Evolutionary conservation across 2,797 vertebrate species (phyloP).

Genomic region (Eutrigla gurnardus): DNA sequence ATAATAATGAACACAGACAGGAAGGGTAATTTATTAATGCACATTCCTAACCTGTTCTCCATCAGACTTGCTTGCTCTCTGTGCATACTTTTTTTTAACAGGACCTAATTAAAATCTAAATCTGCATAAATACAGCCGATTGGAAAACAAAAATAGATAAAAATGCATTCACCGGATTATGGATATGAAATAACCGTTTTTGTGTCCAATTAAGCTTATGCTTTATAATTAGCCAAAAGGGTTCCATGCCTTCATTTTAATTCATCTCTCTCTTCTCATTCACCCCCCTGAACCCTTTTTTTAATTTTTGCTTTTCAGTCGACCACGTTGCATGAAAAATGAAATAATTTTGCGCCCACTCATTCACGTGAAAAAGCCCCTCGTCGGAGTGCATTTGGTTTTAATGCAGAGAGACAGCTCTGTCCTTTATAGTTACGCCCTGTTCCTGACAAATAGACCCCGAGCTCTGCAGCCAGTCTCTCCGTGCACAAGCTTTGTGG

Average conservation of each 20-base stretch:
- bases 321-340: constrained; percentile 70
- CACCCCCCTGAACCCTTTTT: constrained; percentile 37
- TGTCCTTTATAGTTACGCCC: constrained; percentile 72
- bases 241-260: constrained; percentile 62
- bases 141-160: constrained; percentile 57
- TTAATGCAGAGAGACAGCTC: constrained; percentile 79
- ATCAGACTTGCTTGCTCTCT: constrained; percentile 61
- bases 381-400: constrained; percentile 67
- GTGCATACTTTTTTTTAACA: constrained; percentile 69
- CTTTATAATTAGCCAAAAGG: constrained; percentile 79
- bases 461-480: constrained; percentile 35
- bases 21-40: constrained; percentile 77
- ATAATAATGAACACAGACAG: constrained; percentile 70
- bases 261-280: constrained; percentile 23
- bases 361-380: constrained; percentile 74
- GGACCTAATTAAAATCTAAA: constrained; percentile 80
- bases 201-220: constrained; percentile 81
- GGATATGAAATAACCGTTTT: constrained; percentile 78
- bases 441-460: constrained; percentile 67
- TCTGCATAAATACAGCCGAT: constrained; percentile 79
- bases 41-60: constrained; percentile 68
- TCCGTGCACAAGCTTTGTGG: constrained; percentile 47
- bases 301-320: constrained; percentile 27
- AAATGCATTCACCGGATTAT: constrained; percentile 71
- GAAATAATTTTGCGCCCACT: constrained; percentile 71